A percentile compares a stretch with the other conserved stretches of the same genome.
These are phyloP conservation scores for Aegotheles bennettii DNA, from an alignment of 2,113 vertebrate species.

Conservation along the genomic window DNA sequence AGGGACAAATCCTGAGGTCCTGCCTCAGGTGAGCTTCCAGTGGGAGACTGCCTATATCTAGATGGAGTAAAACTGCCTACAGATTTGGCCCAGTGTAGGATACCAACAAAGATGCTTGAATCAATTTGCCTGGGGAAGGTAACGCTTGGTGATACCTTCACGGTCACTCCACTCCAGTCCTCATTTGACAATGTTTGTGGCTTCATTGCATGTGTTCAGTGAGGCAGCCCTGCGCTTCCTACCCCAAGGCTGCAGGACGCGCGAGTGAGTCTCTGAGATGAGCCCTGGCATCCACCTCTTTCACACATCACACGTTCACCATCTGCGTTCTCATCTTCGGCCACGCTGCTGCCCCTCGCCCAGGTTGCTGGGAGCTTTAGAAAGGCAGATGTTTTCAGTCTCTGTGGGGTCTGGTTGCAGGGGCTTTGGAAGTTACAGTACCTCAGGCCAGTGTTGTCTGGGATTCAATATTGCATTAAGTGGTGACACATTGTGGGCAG, in stretches of 20 bases:
- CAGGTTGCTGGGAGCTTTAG: constrained; percentile 12
- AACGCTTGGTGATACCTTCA: neutral
- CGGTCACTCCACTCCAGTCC: neutral
- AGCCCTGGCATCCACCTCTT: constrained; percentile 16
- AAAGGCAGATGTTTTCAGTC: constrained; percentile 38
- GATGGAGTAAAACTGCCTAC: constrained; percentile 4
- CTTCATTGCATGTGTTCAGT: neutral
- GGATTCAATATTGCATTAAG: constrained; percentile 69
- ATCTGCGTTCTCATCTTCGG: constrained; percentile 20
- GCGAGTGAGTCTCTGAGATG: neutral
- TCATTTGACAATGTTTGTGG: neutral
- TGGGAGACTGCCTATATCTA: neutral
- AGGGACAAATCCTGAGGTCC: constrained; percentile 47
- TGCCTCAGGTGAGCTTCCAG: constrained; percentile 51
- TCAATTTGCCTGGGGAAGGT: neutral
- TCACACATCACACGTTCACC: neutral
- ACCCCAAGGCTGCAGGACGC: neutral
- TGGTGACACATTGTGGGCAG: constrained; percentile 60
- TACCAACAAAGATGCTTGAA: neutral
- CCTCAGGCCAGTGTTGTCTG: constrained; percentile 67
- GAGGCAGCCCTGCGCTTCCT: constrained; percentile 40
- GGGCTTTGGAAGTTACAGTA: constrained; percentile 70
- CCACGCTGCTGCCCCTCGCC: neutral
- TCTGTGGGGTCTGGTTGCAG: constrained; percentile 25
- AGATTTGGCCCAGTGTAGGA: neutral